Evolutionary conservation across 2,113 vertebrate species (phyloP).

Genomic region (Albula glossodonta): DNA sequence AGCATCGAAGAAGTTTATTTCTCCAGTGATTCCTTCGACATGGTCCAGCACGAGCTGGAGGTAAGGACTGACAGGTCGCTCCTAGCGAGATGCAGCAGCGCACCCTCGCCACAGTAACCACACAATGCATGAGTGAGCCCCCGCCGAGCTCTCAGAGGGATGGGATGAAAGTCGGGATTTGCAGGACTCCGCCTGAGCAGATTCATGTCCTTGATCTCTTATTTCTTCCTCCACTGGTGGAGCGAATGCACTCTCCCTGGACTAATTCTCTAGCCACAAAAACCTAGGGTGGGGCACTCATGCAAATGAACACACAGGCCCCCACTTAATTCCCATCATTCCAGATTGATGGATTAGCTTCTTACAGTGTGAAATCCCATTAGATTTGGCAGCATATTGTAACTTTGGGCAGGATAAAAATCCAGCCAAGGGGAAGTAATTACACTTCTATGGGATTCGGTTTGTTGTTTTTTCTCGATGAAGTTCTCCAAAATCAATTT

Average conservation of each 20-base stretch:
- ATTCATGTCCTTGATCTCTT: background rate
- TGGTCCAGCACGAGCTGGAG: constrained; percentile 94
- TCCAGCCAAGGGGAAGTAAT: constrained; percentile 66
- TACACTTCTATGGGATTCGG: constrained; percentile 58
- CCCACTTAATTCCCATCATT: constrained; percentile 33
- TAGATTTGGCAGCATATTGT: constrained; percentile 67
- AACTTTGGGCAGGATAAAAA: constrained; percentile 61
- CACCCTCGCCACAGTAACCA: too few relatives aligned
- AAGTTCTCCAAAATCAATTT: constrained; percentile 38
- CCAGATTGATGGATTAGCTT: constrained; percentile 68
- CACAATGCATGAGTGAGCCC: background rate
- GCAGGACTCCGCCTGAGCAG: background rate
- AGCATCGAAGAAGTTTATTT: constrained; percentile 96
- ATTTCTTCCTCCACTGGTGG: constrained; percentile 6
- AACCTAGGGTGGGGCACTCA: background rate
- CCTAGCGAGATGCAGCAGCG: background rate
- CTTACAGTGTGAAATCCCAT: constrained; percentile 72
- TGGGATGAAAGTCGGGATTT: background rate
- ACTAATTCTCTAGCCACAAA: background rate
- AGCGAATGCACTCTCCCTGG: background rate
- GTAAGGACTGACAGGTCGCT: constrained; percentile 64
- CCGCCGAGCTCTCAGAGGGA: background rate
- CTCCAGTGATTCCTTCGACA: constrained; percentile 91
- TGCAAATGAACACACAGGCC: background rate
- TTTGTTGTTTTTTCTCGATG: constrained; percentile 53